phyloP scores from a whole-genome alignment of 1,140 invertebrate genomes.

The Rhagoletis pomonella region DNA sequence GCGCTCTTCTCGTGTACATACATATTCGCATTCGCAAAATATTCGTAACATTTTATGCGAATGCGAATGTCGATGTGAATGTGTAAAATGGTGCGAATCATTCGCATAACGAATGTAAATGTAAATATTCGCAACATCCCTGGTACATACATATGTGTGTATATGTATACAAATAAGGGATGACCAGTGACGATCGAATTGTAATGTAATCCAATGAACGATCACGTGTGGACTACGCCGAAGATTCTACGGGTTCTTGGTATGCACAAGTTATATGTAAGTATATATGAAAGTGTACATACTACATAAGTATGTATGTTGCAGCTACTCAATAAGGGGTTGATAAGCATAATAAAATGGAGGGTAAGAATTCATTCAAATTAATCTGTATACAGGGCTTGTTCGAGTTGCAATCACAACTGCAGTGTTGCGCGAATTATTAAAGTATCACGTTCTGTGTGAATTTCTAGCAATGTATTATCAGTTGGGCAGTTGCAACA shows the following conservation, averaged over 20 bases:
- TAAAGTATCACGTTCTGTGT: no score
- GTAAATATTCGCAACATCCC: no score
- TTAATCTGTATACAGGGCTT: no score
- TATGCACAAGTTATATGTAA: not conserved
- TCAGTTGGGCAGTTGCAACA: no score
- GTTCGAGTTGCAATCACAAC: no score
- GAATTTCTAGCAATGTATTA: no score
- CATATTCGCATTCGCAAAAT: not conserved
- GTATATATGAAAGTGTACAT: not conserved
- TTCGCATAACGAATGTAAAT: no score
- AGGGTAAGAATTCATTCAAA: not conserved
- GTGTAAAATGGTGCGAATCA: no score
- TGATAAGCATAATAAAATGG: slow-evolving; percentile 18
- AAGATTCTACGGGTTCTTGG: not conserved
- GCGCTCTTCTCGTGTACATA: not conserved
- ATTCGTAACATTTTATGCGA: no score
- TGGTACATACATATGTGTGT: not conserved
- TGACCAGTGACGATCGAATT: slow-evolving; percentile 35
- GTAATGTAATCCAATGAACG: slow-evolving; percentile 25
- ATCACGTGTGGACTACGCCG: not conserved
- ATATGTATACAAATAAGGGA: not conserved
- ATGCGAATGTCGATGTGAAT: no score
- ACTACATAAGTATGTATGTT: not conserved
- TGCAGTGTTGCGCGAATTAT: no score
- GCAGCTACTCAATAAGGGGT: not conserved